Evolutionary conservation across 2,797 vertebrate species (phyloP), one percentile per base, ranked within the genome.

Genomic region (Galago senegalensis): DNA sequence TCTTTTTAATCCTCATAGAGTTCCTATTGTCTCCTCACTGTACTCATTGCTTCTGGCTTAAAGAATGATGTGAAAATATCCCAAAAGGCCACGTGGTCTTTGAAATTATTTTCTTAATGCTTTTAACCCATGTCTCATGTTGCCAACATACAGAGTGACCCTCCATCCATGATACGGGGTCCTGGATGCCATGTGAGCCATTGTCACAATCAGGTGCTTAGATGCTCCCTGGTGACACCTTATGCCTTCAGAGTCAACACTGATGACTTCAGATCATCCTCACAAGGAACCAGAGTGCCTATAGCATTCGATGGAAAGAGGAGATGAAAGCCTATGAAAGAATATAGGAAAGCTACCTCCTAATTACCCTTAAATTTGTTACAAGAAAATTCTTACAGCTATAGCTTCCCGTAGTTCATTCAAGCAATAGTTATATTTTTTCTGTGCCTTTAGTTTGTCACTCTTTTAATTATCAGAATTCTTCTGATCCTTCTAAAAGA

Each of bases 31-130:
- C 81, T 4, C 37, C 9, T 92, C 7, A 95, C 69, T 75, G 40
- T 56, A 27, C 25, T 67, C 88, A 49, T 69, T 65, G 63, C 76
- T 72, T 95, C 82, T 60, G 40, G 25, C 69, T 83, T 73, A 84
- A 53, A 92, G 70, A 92, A 77, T 76, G 82, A 63, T 91, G 43
- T 43, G 60, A 53, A 94, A 83, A 87, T 85, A 75, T 87, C 63
- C 86, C 89, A 16, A 97, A 84, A 91, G 76, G 34, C 75, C 58
- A 91, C 87, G 20, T 34, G 75, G 92, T n/a, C 76, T 93, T 92
- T 81, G n/a, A 94, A 89, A 97, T 81, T 73, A n/a, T 90, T 94
- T 96, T 77, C 80, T 81, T 89, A 77, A 79, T 87, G 61, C 31
- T 87, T 85, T 80, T 65, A 85, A 37, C 75, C 34, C 67, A 10